These are phyloP conservation scores for Okamejei kenojei DNA, from an alignment of 2,797 vertebrate species.

Conservation along the genomic window DNA sequence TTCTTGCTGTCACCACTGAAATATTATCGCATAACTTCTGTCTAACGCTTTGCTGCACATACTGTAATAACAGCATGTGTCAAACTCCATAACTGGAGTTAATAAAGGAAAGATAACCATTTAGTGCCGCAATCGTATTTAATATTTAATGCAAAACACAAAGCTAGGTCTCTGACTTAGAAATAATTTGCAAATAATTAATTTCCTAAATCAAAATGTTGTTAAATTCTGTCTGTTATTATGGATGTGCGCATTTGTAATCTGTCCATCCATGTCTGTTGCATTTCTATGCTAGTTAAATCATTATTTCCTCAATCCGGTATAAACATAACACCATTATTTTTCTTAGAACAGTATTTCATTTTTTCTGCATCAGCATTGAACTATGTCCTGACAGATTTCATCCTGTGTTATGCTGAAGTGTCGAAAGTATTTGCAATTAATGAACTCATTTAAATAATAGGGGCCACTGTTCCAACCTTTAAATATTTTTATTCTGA, in stretches of 20 bases:
- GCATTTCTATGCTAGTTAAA: background rate
- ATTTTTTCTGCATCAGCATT: background rate
- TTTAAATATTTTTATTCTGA: conserved; percentile 8
- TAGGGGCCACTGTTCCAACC: background rate
- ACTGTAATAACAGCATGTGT: conserved; percentile 60
- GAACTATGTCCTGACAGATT: conserved; percentile 1
- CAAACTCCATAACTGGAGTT: conserved; percentile 80
- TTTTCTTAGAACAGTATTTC: background rate
- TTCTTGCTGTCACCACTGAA: background rate
- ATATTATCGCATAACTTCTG: background rate
- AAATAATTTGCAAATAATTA: background rate
- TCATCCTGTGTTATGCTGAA: background rate
- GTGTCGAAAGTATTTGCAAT: background rate
- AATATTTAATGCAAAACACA: conserved; percentile 34
- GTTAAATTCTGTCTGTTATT: background rate
- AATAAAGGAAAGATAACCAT: conserved; percentile 82
- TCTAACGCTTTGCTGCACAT: conserved; percentile 45
- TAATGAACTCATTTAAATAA: conserved; percentile 22
- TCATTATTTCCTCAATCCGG: background rate
- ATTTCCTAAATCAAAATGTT: background rate
- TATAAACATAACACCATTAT: background rate
- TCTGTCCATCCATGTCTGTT: background rate
- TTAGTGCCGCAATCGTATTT: conserved; percentile 55
- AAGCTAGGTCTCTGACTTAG: background rate
- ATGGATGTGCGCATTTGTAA: background rate